These are phyloP conservation scores for Emydoidea blandingii DNA, from an alignment of 2,797 vertebrate species.

Conservation along the genomic window DNA sequence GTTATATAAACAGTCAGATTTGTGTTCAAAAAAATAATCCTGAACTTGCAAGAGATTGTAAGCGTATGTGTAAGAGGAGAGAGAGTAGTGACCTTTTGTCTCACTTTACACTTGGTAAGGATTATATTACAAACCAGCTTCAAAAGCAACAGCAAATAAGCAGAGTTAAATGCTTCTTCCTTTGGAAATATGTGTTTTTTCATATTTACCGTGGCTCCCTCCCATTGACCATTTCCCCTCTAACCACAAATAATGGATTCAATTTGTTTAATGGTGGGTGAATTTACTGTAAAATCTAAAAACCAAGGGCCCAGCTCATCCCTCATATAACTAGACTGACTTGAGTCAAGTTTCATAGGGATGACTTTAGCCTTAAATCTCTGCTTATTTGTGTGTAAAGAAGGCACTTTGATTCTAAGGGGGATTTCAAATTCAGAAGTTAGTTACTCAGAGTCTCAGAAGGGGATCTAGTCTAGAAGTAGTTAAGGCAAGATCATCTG, in stretches of 20 bases:
- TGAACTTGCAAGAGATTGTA: background rate
- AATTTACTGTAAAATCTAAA: background rate
- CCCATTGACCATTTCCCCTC: background rate
- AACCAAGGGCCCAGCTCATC: background rate
- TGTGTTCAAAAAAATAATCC: background rate
- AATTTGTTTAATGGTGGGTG: background rate
- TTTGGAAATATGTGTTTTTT: background rate
- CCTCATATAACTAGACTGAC: background rate
- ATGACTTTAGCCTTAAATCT: background rate
- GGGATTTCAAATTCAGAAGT: background rate
- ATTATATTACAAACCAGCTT: background rate
- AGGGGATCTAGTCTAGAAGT: background rate
- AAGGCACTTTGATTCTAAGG: background rate
- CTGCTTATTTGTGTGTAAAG: background rate
- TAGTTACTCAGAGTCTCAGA: accelerated
- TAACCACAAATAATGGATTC: background rate
- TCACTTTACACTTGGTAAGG: background rate
- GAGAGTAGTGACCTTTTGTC: background rate
- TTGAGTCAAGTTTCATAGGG: background rate
- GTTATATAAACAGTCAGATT: background rate
- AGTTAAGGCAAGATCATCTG: background rate
- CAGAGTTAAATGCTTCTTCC: background rate
- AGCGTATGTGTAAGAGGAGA: background rate
- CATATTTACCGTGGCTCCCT: background rate
- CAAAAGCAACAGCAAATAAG: background rate